phyloP scores from a whole-genome alignment of 2,113 vertebrate genomes.

The Syngnathus typhle region DNA sequence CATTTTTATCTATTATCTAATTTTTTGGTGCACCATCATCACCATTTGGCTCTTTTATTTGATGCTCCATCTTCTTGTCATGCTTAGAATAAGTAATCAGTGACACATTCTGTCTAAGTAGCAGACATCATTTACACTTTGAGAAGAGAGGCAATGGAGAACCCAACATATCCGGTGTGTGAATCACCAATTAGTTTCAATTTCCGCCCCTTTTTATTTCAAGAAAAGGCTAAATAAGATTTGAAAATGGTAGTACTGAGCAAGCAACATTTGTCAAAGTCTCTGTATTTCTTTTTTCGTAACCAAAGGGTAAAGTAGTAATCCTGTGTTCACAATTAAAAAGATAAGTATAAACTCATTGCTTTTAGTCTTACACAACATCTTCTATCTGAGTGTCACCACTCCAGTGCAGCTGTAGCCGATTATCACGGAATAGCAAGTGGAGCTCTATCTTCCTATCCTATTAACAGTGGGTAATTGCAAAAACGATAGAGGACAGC shows the following conservation, averaged over 20 bases:
- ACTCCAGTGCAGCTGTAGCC: slow-evolving; percentile 67
- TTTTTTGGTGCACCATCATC: not conserved
- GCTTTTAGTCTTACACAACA: slow-evolving; percentile 21
- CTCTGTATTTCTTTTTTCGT: not conserved
- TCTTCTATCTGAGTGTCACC: slow-evolving; percentile 38
- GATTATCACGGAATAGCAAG: slow-evolving; percentile 62
- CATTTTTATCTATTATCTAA: not conserved
- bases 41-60: not conserved
- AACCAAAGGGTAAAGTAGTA: slow-evolving; percentile 22
- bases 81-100: slow-evolving; percentile 61
- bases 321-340: slow-evolving; percentile 27
- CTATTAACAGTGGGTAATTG: slow-evolving; percentile 40
- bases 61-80: slow-evolving; percentile 42
- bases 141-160: slow-evolving; percentile 41
- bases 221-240: slow-evolving; percentile 7
- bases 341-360: slow-evolving; percentile 33
- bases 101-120: slow-evolving; percentile 55
- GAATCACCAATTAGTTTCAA: slow-evolving; percentile 49
- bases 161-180: slow-evolving; percentile 41
- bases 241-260: slow-evolving; percentile 2
- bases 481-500: slow-evolving; percentile 26
- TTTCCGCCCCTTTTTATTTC: slow-evolving; percentile 20
- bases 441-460: slow-evolving; percentile 31
- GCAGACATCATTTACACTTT: slow-evolving; percentile 40
- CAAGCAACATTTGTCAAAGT: slow-evolving; percentile 16